These are phyloP conservation scores for Todus mexicanus DNA, from an alignment of 2,797 vertebrate genomes.

Conservation along the genomic window DNA sequence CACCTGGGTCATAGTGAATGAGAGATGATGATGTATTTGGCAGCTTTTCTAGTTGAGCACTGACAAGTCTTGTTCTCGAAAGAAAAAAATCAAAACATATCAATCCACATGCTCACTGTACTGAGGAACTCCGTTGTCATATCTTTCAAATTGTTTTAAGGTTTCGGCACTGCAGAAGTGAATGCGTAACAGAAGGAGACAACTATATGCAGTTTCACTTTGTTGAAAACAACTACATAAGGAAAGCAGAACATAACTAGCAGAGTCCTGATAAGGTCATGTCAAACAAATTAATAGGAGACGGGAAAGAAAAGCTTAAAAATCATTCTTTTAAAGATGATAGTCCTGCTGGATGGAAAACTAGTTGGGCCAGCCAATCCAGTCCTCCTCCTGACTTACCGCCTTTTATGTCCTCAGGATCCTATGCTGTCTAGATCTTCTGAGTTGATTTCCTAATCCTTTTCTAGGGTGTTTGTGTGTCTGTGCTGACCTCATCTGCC, in stretches of 20 bases:
- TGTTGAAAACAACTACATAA: constrained; percentile 45
- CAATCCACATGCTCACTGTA: constrained; percentile 60
- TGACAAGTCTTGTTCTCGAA: constrained; percentile 65
- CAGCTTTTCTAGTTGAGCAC: constrained; percentile 59
- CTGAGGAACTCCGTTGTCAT: constrained; percentile 62
- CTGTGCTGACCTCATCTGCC: neutral
- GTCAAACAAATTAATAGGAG: constrained; percentile 42
- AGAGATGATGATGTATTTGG: constrained; percentile 51
- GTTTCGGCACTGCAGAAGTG: constrained; percentile 10
- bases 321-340: neutral
- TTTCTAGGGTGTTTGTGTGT: neutral
- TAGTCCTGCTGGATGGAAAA: constrained; percentile 34
- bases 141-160: constrained; percentile 64
- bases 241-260: constrained; percentile 35
- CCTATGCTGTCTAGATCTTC: neutral
- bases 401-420: neutral
- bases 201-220: constrained; percentile 56
- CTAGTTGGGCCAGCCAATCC: constrained; percentile 2
- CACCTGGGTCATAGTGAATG: constrained; percentile 66
- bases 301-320: neutral
- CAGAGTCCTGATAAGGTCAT: constrained; percentile 61
- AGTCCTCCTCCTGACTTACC: neutral
- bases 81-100: constrained; percentile 68
- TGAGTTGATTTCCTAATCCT: neutral
- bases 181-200: constrained; percentile 64